A percentile compares a stretch with the other conserved stretches of the same genome.
Evolutionary conservation across 2,113 vertebrate genomes (phyloP).

Genomic region (Cervus canadensis): DNA sequence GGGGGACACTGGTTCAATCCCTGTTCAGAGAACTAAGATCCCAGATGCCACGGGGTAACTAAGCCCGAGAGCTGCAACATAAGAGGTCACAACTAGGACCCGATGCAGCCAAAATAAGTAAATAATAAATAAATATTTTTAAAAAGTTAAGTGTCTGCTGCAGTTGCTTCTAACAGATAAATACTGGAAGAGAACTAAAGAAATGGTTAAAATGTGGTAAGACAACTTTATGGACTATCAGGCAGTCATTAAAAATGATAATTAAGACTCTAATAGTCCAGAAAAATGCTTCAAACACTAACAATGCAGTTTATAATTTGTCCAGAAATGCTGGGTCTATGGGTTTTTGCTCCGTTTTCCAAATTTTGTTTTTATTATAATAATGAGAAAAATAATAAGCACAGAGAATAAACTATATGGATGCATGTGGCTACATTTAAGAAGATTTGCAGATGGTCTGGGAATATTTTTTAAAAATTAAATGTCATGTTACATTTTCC

Average conservation of each 20-base stretch:
- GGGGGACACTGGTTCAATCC: not conserved
- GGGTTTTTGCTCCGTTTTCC: not conserved
- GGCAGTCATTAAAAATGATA: not conserved
- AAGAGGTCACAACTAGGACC: not conserved
- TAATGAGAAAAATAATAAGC: conserved; percentile 24
- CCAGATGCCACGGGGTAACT: not conserved
- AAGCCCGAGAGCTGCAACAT: not conserved
- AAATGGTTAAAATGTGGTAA: not conserved
- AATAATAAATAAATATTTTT: not conserved
- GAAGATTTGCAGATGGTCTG: not conserved
- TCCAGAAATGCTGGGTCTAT: not conserved
- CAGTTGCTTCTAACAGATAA: not conserved
- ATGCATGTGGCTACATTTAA: not conserved
- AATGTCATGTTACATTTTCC: conserved; percentile 22
- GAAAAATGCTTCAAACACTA: not conserved
- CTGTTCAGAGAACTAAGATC: not conserved
- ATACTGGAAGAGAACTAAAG: not conserved
- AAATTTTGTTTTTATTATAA: conserved; percentile 26
- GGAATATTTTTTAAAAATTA: not conserved
- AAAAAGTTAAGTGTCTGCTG: not conserved
- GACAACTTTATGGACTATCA: not conserved
- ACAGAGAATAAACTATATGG: not conserved
- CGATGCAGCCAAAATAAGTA: not conserved
- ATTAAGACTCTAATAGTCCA: not conserved
- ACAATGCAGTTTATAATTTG: not conserved